A percentile compares a stretch with the other conserved stretches of the same genome.
Evolutionary conservation across 2,797 vertebrate species (phyloP).

Genomic region (Zalophus californianus): DNA sequence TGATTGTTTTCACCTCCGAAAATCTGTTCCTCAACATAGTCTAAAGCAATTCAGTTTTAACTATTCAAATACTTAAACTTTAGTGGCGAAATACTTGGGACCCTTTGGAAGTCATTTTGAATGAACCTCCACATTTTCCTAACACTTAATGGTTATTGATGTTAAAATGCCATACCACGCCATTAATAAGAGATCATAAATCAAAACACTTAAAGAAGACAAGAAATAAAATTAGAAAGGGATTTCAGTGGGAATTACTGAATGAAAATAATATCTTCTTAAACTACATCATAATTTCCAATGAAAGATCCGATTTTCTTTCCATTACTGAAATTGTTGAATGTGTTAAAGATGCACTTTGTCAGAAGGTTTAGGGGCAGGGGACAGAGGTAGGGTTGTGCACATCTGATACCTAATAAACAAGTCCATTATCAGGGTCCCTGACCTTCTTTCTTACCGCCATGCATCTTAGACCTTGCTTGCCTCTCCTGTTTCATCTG

Average conservation of each 20-base stretch:
- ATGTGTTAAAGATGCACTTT: background rate
- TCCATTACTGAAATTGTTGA: background rate
- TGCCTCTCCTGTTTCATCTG: background rate
- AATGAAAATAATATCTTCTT: slow-evolving; percentile 19
- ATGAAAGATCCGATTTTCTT: background rate
- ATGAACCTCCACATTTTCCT: slow-evolving; percentile 16
- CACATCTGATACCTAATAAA: background rate
- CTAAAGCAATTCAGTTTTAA: slow-evolving; percentile 41
- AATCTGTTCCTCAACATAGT: background rate
- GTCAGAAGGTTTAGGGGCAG: background rate
- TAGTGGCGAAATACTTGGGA: slow-evolving; percentile 48
- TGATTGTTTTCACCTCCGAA: background rate
- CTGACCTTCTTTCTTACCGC: accelerated
- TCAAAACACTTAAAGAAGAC: slow-evolving; percentile 52
- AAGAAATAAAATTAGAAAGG: slow-evolving; percentile 39
- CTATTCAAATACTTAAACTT: slow-evolving; percentile 35
- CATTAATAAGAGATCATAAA: slow-evolving; percentile 47
- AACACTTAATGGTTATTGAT: slow-evolving; percentile 32
- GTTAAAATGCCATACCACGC: background rate
- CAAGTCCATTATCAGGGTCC: background rate
- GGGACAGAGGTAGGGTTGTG: background rate
- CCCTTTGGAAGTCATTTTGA: slow-evolving; percentile 48
- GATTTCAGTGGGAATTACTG: background rate
- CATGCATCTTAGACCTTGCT: background rate
- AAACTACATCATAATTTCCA: background rate